Conservation (phyloP, 2,888 invertebrate species). For the Lasioglossum pauxillum region DNA sequence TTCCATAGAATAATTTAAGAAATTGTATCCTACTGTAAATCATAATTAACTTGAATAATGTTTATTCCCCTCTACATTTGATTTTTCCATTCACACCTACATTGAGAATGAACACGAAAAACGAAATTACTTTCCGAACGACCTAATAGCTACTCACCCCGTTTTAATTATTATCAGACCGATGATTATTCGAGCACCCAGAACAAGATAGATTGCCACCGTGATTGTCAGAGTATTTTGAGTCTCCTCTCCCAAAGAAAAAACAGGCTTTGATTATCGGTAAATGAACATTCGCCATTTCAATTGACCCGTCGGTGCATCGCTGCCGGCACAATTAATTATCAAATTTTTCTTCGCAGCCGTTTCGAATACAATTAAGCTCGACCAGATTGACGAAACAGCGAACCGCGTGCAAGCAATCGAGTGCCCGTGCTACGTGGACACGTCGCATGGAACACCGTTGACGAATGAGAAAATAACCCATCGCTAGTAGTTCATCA, state of each 20-base stretch:
- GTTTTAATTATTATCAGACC: neutral
- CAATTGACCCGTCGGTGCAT: neutral
- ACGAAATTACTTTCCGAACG: no score
- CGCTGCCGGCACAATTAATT: constrained; percentile 25
- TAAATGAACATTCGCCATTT: neutral
- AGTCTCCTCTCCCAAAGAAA: neutral
- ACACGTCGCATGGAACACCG: neutral
- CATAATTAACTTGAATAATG: no score
- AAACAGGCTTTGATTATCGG: neutral
- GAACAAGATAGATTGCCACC: neutral
- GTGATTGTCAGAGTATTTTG: neutral
- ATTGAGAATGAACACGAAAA: no score
- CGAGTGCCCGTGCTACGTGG: neutral
- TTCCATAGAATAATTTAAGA: neutral
- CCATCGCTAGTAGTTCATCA: constrained; percentile 21
- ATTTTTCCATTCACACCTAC: neutral
- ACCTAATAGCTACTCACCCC: no score
- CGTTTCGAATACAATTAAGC: constrained; percentile 45
- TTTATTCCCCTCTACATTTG: no score
- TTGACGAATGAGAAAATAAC: constrained; percentile 33
- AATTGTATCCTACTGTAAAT: neutral
- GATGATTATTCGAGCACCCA: neutral
- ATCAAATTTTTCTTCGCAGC: constrained; percentile 21
- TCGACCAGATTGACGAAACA: constrained; percentile 33
- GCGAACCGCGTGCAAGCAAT: constrained; percentile 6